phyloP scores from a whole-genome alignment of 2,113 vertebrate species.

The Silurus asotus region DNA sequence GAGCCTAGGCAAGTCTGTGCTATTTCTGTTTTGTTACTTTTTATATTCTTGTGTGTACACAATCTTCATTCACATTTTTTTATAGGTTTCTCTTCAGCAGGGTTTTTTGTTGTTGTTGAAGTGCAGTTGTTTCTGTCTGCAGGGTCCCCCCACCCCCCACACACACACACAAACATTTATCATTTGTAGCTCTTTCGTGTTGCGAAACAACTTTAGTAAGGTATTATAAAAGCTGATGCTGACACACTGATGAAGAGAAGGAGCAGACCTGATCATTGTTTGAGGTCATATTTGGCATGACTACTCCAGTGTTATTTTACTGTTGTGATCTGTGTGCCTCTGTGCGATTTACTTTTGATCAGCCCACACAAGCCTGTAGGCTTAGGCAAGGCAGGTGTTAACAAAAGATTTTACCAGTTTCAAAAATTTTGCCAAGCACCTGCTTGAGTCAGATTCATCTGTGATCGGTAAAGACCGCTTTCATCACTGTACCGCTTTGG shows the following conservation, averaged over 20 bases:
- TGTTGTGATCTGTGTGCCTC: background rate
- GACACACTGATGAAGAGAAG: background rate
- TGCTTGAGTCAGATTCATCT: background rate
- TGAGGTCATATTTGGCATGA: slow-evolving; percentile 5
- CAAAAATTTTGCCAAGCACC: background rate
- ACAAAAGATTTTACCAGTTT: slow-evolving; percentile 5
- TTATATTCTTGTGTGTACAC: background rate
- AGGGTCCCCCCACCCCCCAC: background rate
- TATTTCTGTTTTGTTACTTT: background rate
- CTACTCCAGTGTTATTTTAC: slow-evolving; percentile 1
- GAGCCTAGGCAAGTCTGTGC: background rate
- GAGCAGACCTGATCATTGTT: background rate
- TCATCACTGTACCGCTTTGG: background rate
- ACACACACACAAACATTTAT: background rate
- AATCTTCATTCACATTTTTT: background rate
- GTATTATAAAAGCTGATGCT: slow-evolving; percentile 16
- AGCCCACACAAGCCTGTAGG: background rate
- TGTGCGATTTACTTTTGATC: background rate
- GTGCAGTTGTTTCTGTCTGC: slow-evolving; percentile 9
- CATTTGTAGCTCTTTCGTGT: background rate
- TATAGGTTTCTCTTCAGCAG: background rate
- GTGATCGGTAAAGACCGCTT: background rate
- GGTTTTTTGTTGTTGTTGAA: background rate
- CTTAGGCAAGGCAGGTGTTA: slow-evolving; percentile 21
- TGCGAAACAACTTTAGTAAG: background rate